phyloP scores from a whole-genome alignment of 1,140 invertebrate genomes.

The Drosophila repletoides region DNA sequence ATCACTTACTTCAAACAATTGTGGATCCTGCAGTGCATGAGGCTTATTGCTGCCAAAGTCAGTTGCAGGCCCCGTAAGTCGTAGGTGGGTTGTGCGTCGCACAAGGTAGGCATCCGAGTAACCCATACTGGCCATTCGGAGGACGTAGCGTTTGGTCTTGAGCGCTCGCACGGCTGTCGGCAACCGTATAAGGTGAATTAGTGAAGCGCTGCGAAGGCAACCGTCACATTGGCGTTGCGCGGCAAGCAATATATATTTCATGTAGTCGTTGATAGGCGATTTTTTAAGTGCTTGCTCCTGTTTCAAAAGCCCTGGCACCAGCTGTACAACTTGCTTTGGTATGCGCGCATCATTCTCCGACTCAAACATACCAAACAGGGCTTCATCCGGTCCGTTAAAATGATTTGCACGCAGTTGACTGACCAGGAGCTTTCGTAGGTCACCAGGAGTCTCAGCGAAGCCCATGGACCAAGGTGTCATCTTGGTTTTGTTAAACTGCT shows the following conservation, averaged over 20 bases:
- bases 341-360: slow-evolving; percentile 85
- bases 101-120: slow-evolving; percentile 88
- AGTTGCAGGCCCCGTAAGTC: slow-evolving; percentile 35
- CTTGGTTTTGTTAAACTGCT: slow-evolving; percentile 83
- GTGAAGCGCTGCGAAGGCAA: slow-evolving; percentile 87
- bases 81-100: slow-evolving; percentile 52
- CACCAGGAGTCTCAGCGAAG: slow-evolving; percentile 92
- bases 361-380: slow-evolving; percentile 92
- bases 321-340: slow-evolving; percentile 86
- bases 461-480: slow-evolving; percentile 89
- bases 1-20: slow-evolving; percentile 85
- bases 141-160: slow-evolving; percentile 84
- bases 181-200: slow-evolving; percentile 88
- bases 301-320: slow-evolving; percentile 89
- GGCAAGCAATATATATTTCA: slow-evolving; percentile 91
- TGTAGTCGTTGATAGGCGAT: slow-evolving; percentile 88
- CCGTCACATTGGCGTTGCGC: slow-evolving; percentile 89
- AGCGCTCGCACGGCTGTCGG: slow-evolving; percentile 80
- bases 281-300: slow-evolving; percentile 92
- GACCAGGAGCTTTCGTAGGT: slow-evolving; percentile 87
- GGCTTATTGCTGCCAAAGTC: neutral
- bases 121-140: slow-evolving; percentile 89
- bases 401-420: slow-evolving; percentile 89
- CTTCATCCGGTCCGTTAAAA: slow-evolving; percentile 87
- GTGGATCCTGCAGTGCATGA: slow-evolving; percentile 86